Conservation (phyloP, 2,113 vertebrate genomes). For the Piprites chloris region DNA sequence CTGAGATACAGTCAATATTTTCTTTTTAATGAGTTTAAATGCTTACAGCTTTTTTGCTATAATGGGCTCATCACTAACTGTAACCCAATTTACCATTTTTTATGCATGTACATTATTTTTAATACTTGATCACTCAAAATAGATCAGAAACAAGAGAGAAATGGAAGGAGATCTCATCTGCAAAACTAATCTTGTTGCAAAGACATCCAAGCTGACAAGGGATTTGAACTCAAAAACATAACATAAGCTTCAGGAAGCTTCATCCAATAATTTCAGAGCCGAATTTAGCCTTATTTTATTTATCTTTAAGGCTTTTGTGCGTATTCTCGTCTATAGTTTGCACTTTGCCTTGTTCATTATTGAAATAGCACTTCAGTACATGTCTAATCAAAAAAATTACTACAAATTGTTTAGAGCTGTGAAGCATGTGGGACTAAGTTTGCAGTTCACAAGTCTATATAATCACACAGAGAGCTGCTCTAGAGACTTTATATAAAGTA, state of each 20-base stretch:
- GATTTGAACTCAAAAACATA: background rate
- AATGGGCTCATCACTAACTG: background rate
- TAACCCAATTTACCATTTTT: background rate
- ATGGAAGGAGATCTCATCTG: background rate
- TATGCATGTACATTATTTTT: background rate
- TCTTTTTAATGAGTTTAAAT: background rate
- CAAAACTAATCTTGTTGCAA: background rate
- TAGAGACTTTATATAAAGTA: conserved; percentile 41
- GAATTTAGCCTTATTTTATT: background rate
- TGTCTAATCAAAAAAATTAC: conserved; percentile 37
- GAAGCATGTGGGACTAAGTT: conserved; percentile 7
- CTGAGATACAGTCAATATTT: background rate
- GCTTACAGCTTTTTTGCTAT: background rate
- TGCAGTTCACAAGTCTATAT: conserved; percentile 35
- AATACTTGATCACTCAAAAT: background rate
- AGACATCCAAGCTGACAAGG: background rate
- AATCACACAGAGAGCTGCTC: conserved; percentile 27
- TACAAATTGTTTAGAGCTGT: conserved; percentile 20
- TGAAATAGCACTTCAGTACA: background rate
- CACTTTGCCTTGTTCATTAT: background rate
- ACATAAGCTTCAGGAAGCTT: background rate
- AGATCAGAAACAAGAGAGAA: background rate
- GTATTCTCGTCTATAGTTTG: conserved; percentile 11
- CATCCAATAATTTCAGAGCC: background rate
- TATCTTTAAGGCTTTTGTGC: background rate